These are phyloP conservation scores for Dipodomys ordii DNA, from an alignment of 2,113 vertebrate genomes.

Conservation along the genomic window DNA sequence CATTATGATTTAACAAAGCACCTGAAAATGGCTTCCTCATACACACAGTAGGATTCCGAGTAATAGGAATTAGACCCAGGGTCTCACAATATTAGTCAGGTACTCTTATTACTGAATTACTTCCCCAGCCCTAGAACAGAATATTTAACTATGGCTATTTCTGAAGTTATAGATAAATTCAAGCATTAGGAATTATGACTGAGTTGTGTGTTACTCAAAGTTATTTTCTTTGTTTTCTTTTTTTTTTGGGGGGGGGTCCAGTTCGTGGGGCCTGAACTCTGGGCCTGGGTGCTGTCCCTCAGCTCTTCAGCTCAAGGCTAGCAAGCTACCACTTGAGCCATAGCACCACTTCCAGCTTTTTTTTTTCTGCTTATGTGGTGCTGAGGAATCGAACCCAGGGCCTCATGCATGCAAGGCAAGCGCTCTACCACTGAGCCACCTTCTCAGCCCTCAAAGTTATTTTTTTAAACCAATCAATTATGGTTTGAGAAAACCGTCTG, in stretches of 20 bases:
- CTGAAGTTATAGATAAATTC: constrained; percentile 23
- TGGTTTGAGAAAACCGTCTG: not conserved
- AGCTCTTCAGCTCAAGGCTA: too few relatives aligned
- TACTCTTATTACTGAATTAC: not conserved
- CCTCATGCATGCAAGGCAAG: too few relatives aligned
- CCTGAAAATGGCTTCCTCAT: constrained; percentile 23
- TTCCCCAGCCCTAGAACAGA: not conserved
- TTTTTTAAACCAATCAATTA: constrained; percentile 28
- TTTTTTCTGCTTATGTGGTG: too few relatives aligned
- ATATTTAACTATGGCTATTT: constrained; percentile 32
- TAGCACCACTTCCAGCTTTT: too few relatives aligned
- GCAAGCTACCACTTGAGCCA: too few relatives aligned
- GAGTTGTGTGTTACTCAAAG: not conserved
- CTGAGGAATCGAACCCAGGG: too few relatives aligned
- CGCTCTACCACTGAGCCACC: too few relatives aligned
- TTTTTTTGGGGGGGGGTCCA: too few relatives aligned
- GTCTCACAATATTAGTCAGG: not conserved
- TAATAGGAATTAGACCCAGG: not conserved
- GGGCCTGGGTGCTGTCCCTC: too few relatives aligned
- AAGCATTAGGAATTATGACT: constrained; percentile 11
- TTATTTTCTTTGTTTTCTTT: not conserved
- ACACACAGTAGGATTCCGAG: not conserved
- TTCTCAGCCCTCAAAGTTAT: too few relatives aligned
- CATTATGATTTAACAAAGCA: constrained; percentile 41
- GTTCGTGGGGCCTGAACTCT: too few relatives aligned